These are phyloP conservation scores for Tadarida brasiliensis DNA, from an alignment of 2,797 vertebrate genomes.

Conservation along the genomic window DNA sequence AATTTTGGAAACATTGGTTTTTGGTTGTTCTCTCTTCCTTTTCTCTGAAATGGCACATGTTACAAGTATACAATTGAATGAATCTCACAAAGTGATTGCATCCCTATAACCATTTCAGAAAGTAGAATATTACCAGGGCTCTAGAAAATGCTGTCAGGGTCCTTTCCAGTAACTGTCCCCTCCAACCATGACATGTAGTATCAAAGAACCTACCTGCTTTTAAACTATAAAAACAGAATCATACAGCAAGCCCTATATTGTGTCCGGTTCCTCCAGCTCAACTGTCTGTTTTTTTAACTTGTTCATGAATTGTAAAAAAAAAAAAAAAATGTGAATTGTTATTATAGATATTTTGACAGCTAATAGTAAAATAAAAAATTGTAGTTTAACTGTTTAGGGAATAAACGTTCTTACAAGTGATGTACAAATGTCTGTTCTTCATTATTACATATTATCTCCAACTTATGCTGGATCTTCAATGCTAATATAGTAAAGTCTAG, in stretches of 20 bases:
- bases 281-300: background rate
- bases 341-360: background rate
- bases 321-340: background rate
- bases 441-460: background rate
- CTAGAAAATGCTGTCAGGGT: background rate
- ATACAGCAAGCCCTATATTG: background rate
- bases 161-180: accelerated
- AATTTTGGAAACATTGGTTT: background rate
- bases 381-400: background rate
- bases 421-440: background rate
- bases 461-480: background rate
- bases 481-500: background rate
- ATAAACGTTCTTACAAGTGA: background rate
- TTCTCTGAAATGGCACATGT: background rate
- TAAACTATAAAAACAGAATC: background rate
- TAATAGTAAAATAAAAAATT: background rate
- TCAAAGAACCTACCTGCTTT: background rate
- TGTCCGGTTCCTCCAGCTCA: background rate
- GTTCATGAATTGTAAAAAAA: background rate
- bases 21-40: background rate
- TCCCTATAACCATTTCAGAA: background rate
- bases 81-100: background rate
- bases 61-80: background rate
- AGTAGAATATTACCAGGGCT: background rate
- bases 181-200: background rate